phyloP scores from a whole-genome alignment of 53 echinoderm and acorn worm species.

The Temnopleurus reevesii region DNA sequence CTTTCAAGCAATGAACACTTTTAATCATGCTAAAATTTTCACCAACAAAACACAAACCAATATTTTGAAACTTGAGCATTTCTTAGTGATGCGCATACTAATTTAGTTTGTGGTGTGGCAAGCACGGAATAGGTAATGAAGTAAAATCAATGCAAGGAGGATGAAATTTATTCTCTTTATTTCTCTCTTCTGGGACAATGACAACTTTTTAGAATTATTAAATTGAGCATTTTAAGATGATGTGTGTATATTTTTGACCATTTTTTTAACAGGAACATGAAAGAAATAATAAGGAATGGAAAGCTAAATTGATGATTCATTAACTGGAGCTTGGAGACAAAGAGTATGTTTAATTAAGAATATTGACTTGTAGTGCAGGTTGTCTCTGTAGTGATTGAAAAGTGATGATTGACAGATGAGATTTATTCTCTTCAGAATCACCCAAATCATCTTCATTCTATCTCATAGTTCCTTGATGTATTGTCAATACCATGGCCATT shows the following conservation, averaged over 20 bases:
- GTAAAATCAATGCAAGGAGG: neutral
- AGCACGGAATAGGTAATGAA: too few species aligned
- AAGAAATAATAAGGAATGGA: neutral
- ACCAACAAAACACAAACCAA: too few species aligned
- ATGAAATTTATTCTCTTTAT: too few species aligned
- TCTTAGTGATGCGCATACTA: too few species aligned
- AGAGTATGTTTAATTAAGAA: slow-evolving; percentile 42
- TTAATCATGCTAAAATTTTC: neutral
- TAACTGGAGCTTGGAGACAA: neutral
- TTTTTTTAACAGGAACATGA: neutral
- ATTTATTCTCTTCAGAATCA: neutral
- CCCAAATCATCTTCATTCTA: neutral
- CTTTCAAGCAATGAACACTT: neutral
- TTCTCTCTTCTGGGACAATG: too few species aligned
- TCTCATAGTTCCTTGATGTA: neutral
- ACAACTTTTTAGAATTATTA: too few species aligned
- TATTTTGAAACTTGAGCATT: too few species aligned
- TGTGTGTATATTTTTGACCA: too few species aligned
- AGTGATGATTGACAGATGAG: slow-evolving; percentile 9
- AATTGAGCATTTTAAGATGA: too few species aligned
- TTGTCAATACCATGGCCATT: too few species aligned
- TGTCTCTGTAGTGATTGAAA: neutral
- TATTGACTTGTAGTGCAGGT: neutral
- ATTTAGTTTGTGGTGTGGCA: too few species aligned
- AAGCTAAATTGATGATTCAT: slow-evolving; percentile 15